Base-by-base conservation (phyloP, 2,888 invertebrate genomes). In the Neocrepidodera transversa region DNA sequence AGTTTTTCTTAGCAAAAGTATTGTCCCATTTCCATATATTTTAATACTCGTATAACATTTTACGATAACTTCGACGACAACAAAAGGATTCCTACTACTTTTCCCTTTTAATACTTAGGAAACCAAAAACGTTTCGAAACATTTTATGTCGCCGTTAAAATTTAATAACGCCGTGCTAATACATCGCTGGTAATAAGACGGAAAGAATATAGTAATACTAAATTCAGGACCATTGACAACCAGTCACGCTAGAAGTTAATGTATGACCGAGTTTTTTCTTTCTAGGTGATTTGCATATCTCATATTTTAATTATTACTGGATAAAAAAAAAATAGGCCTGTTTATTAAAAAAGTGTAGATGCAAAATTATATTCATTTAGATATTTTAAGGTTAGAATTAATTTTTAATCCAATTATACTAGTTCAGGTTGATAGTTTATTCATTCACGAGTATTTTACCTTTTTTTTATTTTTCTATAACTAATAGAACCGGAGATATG, bases 251-350 rank as follows among this genome's bases (percentile, higher is more conserved):
- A 74, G n/a, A n/a, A 45, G 54, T 47, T 55, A 50, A 47, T 48
- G 63, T 32, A 30, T 16, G n/a, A n/a, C n/a, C n/a, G n/a, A n/a
- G n/a, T n/a, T n/a, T n/a, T n/a, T n/a, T n/a, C n/a, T n/a, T n/a
- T n/a, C n/a, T n/a, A n/a, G n/a, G n/a, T 49, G 59, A 69, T 69
- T 70, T 68, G 68, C 70, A 70, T 70, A 71, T 70, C 68, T 68
- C 65, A 68, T 69, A 69, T 65, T 67, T 66, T 66, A 58, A 67
- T 66, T 69, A 71, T 69, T 70, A 70, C n/a, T 62, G 60, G 64
- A 69, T 64, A 65, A 68, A 67, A n/a, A n/a, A n/a, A n/a, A n/a
- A n/a, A n/a, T n/a, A n/a, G n/a, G n/a, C n/a, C n/a, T n/a, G n/a
- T n/a, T n/a, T n/a, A n/a, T n/a, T n/a, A n/a, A n/a, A n/a, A n/a